phyloP scores from a whole-genome alignment of 2,113 vertebrate genomes.

The Hippolais icterina region DNA sequence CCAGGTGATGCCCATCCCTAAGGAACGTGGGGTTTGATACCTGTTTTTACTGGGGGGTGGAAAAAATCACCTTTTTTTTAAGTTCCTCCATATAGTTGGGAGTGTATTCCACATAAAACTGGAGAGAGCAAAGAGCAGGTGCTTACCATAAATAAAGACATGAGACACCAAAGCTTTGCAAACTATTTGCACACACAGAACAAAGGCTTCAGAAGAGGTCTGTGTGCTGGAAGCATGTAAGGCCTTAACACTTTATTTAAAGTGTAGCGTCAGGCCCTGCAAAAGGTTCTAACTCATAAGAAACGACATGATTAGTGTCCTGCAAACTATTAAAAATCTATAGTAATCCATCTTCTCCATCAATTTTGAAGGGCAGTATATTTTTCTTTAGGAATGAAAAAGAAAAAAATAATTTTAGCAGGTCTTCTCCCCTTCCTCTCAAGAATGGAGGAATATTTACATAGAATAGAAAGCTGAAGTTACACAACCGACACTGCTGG shows the following conservation, averaged over 20 bases:
- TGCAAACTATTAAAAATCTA: background rate
- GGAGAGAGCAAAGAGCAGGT: background rate
- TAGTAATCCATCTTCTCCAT: background rate
- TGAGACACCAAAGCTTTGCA: background rate
- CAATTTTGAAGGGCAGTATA: background rate
- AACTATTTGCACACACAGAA: background rate
- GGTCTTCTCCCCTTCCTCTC: rapidly evolving
- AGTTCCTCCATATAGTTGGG: background rate
- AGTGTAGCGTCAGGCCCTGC: background rate
- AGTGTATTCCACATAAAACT: background rate
- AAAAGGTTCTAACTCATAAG: background rate
- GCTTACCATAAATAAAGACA: background rate
- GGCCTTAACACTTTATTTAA: background rate
- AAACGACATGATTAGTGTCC: background rate
- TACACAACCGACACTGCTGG: background rate
- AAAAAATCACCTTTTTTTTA: background rate
- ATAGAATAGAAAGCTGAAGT: slow-evolving; percentile 7
- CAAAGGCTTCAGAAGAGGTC: background rate
- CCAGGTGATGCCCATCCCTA: background rate
- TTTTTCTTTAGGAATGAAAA: background rate
- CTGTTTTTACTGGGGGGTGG: background rate
- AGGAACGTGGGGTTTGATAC: background rate
- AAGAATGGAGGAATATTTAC: background rate
- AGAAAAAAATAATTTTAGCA: background rate
- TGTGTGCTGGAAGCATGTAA: background rate